Evolutionary conservation across 1,140 invertebrate genomes (phyloP).

Genomic region (Achroia grisella): DNA sequence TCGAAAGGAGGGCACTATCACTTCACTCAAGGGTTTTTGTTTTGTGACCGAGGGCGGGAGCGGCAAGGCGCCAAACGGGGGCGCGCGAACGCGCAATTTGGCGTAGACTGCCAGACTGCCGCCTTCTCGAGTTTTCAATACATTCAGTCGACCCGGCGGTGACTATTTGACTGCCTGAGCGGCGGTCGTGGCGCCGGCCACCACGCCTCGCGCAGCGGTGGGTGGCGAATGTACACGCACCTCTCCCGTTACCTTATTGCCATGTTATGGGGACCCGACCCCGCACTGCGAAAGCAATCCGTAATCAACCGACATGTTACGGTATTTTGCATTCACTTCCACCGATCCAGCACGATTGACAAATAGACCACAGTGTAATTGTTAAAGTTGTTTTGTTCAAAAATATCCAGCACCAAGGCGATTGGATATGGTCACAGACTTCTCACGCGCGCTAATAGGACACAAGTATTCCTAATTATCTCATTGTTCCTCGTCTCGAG

Average conservation of each 20-base stretch:
- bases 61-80: constrained; percentile 27
- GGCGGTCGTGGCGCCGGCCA: constrained; percentile 34
- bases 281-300: constrained; percentile 55
- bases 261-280: constrained; percentile 65
- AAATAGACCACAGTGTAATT: neutral
- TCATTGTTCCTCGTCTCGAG: constrained; percentile 23
- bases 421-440: constrained; percentile 12
- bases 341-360: constrained; percentile 6
- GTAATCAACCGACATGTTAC: constrained; percentile 35
- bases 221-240: constrained; percentile 48
- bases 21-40: constrained; percentile 29
- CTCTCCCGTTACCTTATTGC: constrained; percentile 69
- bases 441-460: constrained; percentile 2
- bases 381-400: too few relatives aligned
- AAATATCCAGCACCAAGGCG: constrained; percentile 6
- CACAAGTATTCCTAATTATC: constrained; percentile 21
- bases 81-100: constrained; percentile 42
- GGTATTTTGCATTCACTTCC: constrained; percentile 24
- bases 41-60: constrained; percentile 4
- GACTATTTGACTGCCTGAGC: constrained; percentile 54
- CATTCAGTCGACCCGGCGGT: constrained; percentile 45
- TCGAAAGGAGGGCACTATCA: constrained; percentile 58
- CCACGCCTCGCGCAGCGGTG: constrained; percentile 57
- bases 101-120: constrained; percentile 53
- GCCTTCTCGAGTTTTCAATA: constrained; percentile 38